Conservation (phyloP, 2,113 vertebrate genomes). For the Pelecanoides urinatrix region DNA sequence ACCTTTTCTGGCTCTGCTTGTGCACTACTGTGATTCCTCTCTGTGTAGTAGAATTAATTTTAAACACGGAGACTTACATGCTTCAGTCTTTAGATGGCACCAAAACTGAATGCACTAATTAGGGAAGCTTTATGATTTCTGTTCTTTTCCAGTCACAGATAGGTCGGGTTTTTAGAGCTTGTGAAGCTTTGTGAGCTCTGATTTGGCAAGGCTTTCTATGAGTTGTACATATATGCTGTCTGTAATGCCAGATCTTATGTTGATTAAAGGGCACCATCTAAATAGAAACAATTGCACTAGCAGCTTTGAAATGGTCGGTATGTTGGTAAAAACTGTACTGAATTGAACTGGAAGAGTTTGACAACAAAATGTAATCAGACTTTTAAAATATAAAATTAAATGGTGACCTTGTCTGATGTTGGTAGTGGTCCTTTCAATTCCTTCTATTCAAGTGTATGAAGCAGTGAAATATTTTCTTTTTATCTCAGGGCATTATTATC, state of each 20-base stretch:
- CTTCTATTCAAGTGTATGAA: background rate
- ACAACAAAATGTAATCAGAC: background rate
- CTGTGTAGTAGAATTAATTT: slow-evolving; percentile 1
- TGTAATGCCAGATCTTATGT: background rate
- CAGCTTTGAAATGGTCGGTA: background rate
- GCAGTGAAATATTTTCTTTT: slow-evolving; percentile 35
- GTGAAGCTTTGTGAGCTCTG: background rate
- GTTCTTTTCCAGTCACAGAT: background rate
- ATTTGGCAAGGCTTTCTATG: background rate
- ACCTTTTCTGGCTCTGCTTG: background rate
- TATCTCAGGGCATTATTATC: slow-evolving; percentile 1
- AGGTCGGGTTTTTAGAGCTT: background rate
- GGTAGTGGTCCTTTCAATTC: background rate
- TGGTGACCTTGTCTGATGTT: background rate
- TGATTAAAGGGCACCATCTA: background rate
- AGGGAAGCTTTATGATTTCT: background rate
- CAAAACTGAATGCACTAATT: slow-evolving; percentile 56
- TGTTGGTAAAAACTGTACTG: background rate
- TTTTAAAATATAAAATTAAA: slow-evolving; percentile 19
- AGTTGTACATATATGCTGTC: background rate
- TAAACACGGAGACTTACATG: background rate
- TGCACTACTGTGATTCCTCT: background rate
- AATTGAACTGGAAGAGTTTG: background rate
- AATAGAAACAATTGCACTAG: slow-evolving; percentile 1
- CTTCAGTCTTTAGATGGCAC: slow-evolving; percentile 65